These are phyloP conservation scores for Buteo buteo DNA, from an alignment of 2,113 vertebrate species.

Conservation along the genomic window DNA sequence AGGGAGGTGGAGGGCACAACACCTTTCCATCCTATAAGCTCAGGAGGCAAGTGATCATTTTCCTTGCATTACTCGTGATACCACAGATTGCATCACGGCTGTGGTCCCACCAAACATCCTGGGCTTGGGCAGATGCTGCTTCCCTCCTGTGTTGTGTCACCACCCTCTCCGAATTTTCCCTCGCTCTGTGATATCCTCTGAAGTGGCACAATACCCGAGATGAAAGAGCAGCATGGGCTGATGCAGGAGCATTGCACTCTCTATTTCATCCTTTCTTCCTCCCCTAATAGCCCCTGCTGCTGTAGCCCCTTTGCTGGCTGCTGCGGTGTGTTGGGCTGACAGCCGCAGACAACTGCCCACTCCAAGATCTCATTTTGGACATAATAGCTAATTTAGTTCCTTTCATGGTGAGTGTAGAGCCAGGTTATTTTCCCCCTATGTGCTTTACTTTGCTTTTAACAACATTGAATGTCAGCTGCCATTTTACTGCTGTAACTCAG, in stretches of 20 bases:
- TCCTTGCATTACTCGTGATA: rapidly evolving
- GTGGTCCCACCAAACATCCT: not conserved
- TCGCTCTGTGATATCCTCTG: not conserved
- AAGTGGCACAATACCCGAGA: not conserved
- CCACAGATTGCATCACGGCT: rapidly evolving
- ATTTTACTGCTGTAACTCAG: not conserved
- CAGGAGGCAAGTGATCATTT: not conserved
- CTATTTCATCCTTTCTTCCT: not conserved
- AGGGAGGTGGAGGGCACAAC: not conserved
- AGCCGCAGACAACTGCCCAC: rapidly evolving
- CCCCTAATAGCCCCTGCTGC: rapidly evolving
- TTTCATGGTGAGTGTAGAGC: not conserved
- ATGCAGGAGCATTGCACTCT: not conserved
- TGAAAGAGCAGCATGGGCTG: not conserved
- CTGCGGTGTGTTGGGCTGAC: not conserved
- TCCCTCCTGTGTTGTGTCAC: not conserved
- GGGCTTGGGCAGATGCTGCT: not conserved
- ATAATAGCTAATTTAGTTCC: not conserved
- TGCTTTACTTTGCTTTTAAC: not conserved
- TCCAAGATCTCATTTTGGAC: not conserved
- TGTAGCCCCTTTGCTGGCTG: not conserved
- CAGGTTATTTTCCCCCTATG: not conserved
- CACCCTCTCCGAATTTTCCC: not conserved
- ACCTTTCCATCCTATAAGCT: not conserved
- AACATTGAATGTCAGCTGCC: not conserved